Evolutionary conservation across 2,113 vertebrate genomes (phyloP).

Genomic region (Haemorhous mexicanus): DNA sequence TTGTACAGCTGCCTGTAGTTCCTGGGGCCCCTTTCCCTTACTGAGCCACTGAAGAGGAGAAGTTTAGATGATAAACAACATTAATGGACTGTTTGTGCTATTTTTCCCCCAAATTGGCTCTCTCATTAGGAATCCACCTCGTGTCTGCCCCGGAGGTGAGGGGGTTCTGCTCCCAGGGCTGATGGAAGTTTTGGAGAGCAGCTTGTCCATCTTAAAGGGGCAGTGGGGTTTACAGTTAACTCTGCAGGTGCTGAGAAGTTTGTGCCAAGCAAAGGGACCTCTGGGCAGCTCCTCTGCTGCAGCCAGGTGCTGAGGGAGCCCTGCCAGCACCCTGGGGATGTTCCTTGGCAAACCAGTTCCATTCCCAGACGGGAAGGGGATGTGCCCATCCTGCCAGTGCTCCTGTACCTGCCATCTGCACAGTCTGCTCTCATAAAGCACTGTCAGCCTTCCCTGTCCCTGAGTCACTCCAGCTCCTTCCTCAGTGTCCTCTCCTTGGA

Average conservation of each 20-base stretch:
- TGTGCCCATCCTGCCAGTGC: neutral
- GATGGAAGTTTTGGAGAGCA: neutral
- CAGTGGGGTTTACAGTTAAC: neutral
- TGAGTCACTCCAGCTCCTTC: neutral
- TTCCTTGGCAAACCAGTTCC: neutral
- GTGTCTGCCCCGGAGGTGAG: neutral
- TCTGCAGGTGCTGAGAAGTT: neutral
- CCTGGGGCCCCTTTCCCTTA: neutral
- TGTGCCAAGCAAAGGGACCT: neutral
- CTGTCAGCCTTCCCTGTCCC: neutral
- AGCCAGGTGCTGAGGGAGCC: neutral
- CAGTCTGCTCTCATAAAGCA: neutral
- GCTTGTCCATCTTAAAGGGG: neutral
- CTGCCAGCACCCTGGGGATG: neutral
- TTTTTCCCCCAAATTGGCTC: neutral
- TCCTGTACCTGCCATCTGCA: rapidly evolving
- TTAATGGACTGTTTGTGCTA: neutral
- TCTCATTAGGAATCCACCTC: neutral
- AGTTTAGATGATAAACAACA: constrained; percentile 10
- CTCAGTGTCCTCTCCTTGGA: neutral
- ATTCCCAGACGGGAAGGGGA: neutral
- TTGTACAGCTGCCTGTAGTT: neutral
- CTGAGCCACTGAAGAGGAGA: neutral
- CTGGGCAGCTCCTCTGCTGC: neutral
- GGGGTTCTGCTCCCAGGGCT: neutral